These are phyloP conservation scores for Brachyhypopomus occidentalis DNA, from an alignment of 2,113 vertebrate genomes.

Conservation along the genomic window DNA sequence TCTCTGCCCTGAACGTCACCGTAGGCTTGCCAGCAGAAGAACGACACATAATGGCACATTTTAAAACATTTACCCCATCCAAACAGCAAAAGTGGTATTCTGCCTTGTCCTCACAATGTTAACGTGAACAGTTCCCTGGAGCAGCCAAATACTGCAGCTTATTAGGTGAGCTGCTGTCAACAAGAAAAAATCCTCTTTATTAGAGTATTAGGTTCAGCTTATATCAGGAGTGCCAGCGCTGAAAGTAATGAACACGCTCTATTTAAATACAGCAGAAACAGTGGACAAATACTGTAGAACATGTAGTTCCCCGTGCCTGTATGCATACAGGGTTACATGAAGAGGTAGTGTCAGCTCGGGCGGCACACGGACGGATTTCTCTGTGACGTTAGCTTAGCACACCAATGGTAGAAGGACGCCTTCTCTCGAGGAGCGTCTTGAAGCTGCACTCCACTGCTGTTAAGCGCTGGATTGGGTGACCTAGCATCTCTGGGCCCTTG, in stretches of 20 bases:
- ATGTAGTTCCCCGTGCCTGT: background rate
- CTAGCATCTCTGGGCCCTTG: slow-evolving; percentile 6
- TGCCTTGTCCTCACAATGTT: no score
- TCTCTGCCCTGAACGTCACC: slow-evolving; percentile 27
- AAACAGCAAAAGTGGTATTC: no score
- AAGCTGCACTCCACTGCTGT: background rate
- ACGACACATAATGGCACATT: no score
- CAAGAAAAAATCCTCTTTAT: no score
- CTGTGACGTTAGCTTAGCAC: background rate
- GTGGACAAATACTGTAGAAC: background rate
- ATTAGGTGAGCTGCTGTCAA: no score
- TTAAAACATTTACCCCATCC: no score
- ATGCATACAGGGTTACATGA: background rate
- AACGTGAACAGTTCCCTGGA: no score
- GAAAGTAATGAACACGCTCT: no score
- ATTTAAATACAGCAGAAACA: background rate
- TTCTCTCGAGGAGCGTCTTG: background rate
- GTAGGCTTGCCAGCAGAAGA: background rate
- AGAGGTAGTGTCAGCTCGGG: background rate
- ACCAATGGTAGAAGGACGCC: background rate
- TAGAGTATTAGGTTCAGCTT: no score
- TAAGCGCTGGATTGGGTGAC: slow-evolving; percentile 4
- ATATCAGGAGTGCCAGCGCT: no score
- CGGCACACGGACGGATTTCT: background rate
- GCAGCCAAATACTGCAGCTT: no score